A percentile compares a stretch with the other conserved stretches of the same genome.
These are phyloP conservation scores for Andrena minutula DNA, from an alignment of 2,888 invertebrate species.

Conservation along the genomic window DNA sequence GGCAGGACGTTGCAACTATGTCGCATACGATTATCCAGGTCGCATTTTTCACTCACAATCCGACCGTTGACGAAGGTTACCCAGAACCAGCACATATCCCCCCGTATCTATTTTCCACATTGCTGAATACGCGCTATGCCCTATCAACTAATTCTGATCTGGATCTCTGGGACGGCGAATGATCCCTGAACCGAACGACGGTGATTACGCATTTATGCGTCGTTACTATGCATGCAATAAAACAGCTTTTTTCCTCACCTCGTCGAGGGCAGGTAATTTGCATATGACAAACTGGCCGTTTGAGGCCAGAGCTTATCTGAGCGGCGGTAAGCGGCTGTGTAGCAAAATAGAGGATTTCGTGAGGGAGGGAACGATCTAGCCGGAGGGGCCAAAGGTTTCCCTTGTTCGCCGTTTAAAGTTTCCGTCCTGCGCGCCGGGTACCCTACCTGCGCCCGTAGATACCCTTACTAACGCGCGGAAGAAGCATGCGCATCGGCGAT, in stretches of 20 bases:
- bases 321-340: not conserved
- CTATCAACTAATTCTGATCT: conserved; percentile 53
- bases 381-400: conserved; percentile 50
- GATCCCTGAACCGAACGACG: conserved; percentile 29
- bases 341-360: conserved; percentile 33
- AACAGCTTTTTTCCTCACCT: conserved; percentile 18
- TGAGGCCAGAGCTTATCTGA: not conserved
- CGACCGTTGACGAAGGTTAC: conserved; percentile 31
- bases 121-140: conserved; percentile 59
- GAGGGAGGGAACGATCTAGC: conserved; percentile 30
- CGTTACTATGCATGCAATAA: conserved; percentile 40
- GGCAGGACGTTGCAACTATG: conserved; percentile 45
- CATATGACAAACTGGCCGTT: conserved; percentile 16
- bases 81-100: conserved; percentile 31
- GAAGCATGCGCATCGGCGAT: conserved; percentile 63
- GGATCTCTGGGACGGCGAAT: conserved; percentile 5
- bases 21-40: conserved; percentile 51
- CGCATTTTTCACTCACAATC: conserved; percentile 9
- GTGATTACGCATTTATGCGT: conserved; percentile 31
- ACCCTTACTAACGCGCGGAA: conserved; percentile 47
- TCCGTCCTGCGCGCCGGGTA: conserved; percentile 24
- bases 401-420: conserved; percentile 48
- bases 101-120: conserved; percentile 57
- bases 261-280: conserved; percentile 23
- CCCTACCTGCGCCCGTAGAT: conserved; percentile 61